Conservation (phyloP, 2,797 vertebrate species). For the Ataeniobius toweri region DNA sequence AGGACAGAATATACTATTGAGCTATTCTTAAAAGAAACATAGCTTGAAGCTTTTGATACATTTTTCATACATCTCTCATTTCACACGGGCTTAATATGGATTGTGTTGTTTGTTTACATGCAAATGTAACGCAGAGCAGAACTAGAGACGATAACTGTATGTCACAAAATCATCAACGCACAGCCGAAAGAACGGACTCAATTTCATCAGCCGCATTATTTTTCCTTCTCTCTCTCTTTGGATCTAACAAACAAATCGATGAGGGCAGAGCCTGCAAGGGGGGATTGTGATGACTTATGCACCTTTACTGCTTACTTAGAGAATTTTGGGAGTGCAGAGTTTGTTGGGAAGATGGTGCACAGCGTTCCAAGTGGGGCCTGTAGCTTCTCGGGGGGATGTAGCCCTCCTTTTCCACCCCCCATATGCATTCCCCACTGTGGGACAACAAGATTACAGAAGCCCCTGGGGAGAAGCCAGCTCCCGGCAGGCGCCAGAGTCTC, state of each 20-base stretch:
- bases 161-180: conserved; percentile 21
- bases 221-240: conserved; percentile 29
- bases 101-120: conserved; percentile 23
- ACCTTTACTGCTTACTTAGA: conserved; percentile 66
- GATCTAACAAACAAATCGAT: conserved; percentile 54
- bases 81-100: conserved; percentile 31
- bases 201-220: conserved; percentile 30
- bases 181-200: conserved; percentile 13
- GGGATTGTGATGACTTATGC: conserved; percentile 57
- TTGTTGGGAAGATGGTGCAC: conserved; percentile 55
- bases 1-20: conserved; percentile 33
- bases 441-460: conserved; percentile 68
- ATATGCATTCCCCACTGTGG: conserved; percentile 56
- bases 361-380: conserved; percentile 54
- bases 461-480: conserved; percentile 59
- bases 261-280: conserved; percentile 37
- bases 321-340: conserved; percentile 39
- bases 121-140: conserved; percentile 10
- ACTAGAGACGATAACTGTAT: conserved; percentile 6
- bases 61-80: conserved; percentile 53
- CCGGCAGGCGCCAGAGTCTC: conserved; percentile 46
- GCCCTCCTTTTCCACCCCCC: conserved; percentile 50
- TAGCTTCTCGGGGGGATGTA: conserved; percentile 61
- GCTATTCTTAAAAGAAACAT: conserved; percentile 34
- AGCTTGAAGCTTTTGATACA: conserved; percentile 49